A percentile compares a stretch with the other conserved stretches of the same genome.
Conservation (phyloP, 2,888 invertebrate genomes). For the Tholera decimalis region DNA sequence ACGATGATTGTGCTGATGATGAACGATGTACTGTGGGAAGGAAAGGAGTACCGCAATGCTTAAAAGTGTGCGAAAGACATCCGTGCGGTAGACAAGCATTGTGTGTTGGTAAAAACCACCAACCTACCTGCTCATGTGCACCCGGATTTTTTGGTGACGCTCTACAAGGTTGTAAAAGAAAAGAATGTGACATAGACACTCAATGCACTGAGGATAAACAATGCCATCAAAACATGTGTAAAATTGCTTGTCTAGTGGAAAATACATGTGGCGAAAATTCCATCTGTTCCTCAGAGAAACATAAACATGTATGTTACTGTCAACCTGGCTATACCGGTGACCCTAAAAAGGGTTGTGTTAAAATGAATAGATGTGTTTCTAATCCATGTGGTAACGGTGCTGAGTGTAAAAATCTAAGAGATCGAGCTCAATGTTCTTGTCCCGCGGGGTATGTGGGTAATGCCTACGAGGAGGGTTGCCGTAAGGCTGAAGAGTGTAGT, state of each 20-base stretch:
- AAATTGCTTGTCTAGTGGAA: slow-evolving; percentile 96
- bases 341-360: slow-evolving; percentile 93
- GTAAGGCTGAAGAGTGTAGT: slow-evolving; percentile 95
- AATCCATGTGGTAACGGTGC: slow-evolving; percentile 96
- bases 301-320: slow-evolving; percentile 94
- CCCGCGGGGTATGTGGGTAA: slow-evolving; percentile 96
- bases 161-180: slow-evolving; percentile 94
- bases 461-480: slow-evolving; percentile 96
- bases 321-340: slow-evolving; percentile 97
- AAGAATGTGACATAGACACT: slow-evolving; percentile 94
- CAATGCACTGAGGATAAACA: slow-evolving; percentile 96
- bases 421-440: slow-evolving; percentile 95
- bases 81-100: slow-evolving; percentile 96
- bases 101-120: slow-evolving; percentile 94
- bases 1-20: slow-evolving; percentile 94
- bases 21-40: slow-evolving; percentile 94
- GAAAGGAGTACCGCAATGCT: slow-evolving; percentile 95
- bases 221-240: slow-evolving; percentile 96
- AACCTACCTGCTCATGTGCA: slow-evolving; percentile 95
- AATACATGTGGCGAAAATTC: slow-evolving; percentile 97
- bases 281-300: slow-evolving; percentile 96
- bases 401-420: slow-evolving; percentile 95
- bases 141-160: slow-evolving; percentile 96
- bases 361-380: slow-evolving; percentile 95
- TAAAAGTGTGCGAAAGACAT: slow-evolving; percentile 94